A percentile compares a stretch with the other conserved stretches of the same genome.
phyloP scores from a whole-genome alignment of 2,797 vertebrate species.

The Rhynchotus rufescens region DNA sequence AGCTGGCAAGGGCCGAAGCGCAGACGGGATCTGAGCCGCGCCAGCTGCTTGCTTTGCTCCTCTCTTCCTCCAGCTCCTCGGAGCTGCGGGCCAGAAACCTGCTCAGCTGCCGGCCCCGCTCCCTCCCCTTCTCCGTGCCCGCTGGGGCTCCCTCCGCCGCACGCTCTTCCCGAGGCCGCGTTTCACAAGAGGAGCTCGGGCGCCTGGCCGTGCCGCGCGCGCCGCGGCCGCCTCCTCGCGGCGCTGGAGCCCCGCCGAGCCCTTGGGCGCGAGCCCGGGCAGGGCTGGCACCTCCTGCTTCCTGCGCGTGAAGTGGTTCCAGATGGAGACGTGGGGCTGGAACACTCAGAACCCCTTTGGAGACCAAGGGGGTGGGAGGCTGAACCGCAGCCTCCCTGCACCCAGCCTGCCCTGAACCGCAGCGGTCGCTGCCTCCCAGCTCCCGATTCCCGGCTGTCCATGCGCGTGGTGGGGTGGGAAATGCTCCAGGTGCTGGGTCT shows the following conservation, averaged over 20 bases:
- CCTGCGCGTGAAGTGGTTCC: neutral
- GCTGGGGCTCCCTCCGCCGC: neutral
- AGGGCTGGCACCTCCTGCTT: neutral
- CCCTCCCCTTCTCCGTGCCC: neutral
- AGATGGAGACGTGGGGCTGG: neutral
- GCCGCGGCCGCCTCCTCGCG: no score
- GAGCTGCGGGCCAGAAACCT: no score
- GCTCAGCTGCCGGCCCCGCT: neutral
- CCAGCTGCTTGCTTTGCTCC: no score
- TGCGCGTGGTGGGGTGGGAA: neutral
- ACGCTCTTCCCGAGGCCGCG: neutral
- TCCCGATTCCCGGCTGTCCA: rapidly evolving
- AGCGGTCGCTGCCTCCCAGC: no score
- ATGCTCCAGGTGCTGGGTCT: neutral
- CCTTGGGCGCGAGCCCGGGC: no score
- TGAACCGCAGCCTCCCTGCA: neutral
- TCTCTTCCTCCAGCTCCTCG: neutral
- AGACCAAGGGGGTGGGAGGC: neutral
- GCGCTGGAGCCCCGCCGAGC: no score
- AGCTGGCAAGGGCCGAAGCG: neutral
- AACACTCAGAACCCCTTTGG: neutral
- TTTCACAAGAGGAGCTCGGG: no score
- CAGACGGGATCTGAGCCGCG: rapidly evolving
- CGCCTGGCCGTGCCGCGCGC: no score
- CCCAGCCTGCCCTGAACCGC: neutral